Evolutionary conservation across 2,113 vertebrate genomes (phyloP).

Genomic region (Trematomus loennbergii): DNA sequence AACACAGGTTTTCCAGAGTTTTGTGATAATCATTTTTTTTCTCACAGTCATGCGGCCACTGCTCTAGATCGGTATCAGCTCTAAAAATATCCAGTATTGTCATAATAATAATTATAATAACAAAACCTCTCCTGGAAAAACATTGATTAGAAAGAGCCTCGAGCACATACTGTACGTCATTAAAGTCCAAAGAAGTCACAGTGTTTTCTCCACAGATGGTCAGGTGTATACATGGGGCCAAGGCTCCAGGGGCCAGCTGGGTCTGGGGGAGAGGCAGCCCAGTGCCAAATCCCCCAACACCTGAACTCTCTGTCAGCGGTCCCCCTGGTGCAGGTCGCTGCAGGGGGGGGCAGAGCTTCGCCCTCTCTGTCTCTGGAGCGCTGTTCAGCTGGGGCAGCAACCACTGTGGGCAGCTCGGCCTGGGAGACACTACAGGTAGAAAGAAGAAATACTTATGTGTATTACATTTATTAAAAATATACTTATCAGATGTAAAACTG

Average conservation of each 20-base stretch:
- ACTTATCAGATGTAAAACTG: not conserved
- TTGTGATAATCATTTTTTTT: no score
- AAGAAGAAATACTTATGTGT: not conserved
- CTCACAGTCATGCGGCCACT: no score
- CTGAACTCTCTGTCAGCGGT: slow-evolving; percentile 82
- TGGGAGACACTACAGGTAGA: slow-evolving; percentile 67
- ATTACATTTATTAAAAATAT: not conserved
- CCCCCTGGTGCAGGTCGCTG: slow-evolving; percentile 87
- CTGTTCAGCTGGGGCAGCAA: slow-evolving; percentile 93
- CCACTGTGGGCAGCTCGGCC: slow-evolving; percentile 90
- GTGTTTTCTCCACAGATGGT: slow-evolving; percentile 43
- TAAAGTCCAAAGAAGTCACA: no score
- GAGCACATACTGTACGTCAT: no score
- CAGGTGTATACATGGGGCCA: slow-evolving; percentile 87
- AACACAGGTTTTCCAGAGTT: no score
- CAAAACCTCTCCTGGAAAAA: no score
- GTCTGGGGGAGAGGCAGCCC: slow-evolving; percentile 69
- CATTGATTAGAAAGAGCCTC: no score
- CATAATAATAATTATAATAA: no score
- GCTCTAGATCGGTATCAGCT: no score
- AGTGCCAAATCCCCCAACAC: slow-evolving; percentile 60
- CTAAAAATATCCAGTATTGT: no score
- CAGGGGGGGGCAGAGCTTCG: slow-evolving; percentile 89
- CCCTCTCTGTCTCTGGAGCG: slow-evolving; percentile 88
- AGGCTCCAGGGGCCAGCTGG: slow-evolving; percentile 88